Evolutionary conservation across 2,113 vertebrate genomes (phyloP), one percentile per base, ranked within the genome.

Genomic region (Ardeotis arabs): DNA sequence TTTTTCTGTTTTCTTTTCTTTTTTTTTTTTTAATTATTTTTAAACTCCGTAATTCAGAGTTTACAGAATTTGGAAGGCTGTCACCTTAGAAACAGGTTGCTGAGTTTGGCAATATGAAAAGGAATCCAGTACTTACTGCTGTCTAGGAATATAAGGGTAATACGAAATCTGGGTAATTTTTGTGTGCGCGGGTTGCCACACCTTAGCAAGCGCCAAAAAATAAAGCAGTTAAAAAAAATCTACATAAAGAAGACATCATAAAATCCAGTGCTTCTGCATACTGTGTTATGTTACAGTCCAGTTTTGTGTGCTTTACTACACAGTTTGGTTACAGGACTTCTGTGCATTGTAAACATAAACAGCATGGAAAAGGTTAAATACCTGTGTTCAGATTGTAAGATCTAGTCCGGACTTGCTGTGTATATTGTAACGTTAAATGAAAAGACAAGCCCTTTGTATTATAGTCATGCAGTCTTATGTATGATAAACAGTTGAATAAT

Each of bases 381-480:
- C 99, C 99, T 99, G 99, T 99, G 99, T 99, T 99, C 99, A 99
- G 99, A 99, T 99, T 99, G 99, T 99, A 99, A 99, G 99, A 99
- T 99, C 99, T 99, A 99, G 99, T 99, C 99, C 99, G 99, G 99
- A 99, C 99, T 99, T 99, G 99, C 99, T 99, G 99, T 99, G 99
- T 99, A 99, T 99, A 99, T 99, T 99, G 99, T 99, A 99, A 99
- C 99, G 99, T 99, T 99, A 98, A 98, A 98, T 98, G 98, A 98
- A 98, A 98, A 98, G 97, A 98, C 98, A 98, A 98, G 98, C 99
- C 99, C 99, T 99, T 99, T 99, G 99, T 99, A 99, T 99, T 99
- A 99, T 99, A 99, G 99, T 99, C 99, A 99, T 99, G 99, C 99
- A 99, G 99, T 99, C 99, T 99, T 99, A 99, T 99, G 99, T 99